A percentile compares a stretch with the other conserved stretches of the same genome.
Conservation (phyloP, 1,140 invertebrate genomes). For the Heliconius hewitsoni region DNA sequence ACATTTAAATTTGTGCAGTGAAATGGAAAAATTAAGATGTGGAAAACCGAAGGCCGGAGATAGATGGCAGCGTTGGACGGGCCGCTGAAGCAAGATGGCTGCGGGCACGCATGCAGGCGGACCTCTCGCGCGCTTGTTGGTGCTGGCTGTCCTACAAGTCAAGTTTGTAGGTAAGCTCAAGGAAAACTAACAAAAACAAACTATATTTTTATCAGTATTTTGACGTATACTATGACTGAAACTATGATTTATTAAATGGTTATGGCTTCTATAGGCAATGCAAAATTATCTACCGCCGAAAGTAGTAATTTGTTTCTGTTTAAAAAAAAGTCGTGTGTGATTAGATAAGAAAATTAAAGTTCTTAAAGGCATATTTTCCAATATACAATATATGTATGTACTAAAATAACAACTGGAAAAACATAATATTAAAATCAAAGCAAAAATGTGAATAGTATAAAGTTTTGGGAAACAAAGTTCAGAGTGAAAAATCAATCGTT, state of each 20-base stretch:
- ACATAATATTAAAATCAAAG: too few relatives aligned
- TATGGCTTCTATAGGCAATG: too few relatives aligned
- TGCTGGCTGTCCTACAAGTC: constrained; percentile 69
- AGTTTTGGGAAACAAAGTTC: not conserved
- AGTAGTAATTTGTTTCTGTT: not conserved
- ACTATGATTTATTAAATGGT: too few relatives aligned
- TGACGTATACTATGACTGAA: too few relatives aligned
- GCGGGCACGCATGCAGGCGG: constrained; percentile 53
- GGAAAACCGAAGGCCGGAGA: constrained; percentile 31
- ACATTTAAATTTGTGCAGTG: constrained; percentile 17
- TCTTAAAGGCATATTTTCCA: too few relatives aligned
- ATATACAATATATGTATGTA: too few relatives aligned
- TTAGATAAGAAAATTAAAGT: too few relatives aligned
- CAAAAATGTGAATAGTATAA: not conserved
- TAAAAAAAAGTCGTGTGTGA: not conserved
- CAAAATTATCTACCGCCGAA: too few relatives aligned
- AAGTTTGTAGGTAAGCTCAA: constrained; percentile 71
- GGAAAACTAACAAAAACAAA: not conserved
- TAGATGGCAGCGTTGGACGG: constrained; percentile 61
- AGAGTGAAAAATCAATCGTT: constrained; percentile 22
- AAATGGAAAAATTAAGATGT: constrained; percentile 29
- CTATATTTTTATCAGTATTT: too few relatives aligned
- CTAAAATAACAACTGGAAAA: too few relatives aligned
- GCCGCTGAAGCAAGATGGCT: constrained; percentile 69
- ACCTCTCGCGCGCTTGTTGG: constrained; percentile 66